These are phyloP conservation scores for Rafetus swinhoei DNA, from an alignment of 2,113 vertebrate species.

Conservation along the genomic window DNA sequence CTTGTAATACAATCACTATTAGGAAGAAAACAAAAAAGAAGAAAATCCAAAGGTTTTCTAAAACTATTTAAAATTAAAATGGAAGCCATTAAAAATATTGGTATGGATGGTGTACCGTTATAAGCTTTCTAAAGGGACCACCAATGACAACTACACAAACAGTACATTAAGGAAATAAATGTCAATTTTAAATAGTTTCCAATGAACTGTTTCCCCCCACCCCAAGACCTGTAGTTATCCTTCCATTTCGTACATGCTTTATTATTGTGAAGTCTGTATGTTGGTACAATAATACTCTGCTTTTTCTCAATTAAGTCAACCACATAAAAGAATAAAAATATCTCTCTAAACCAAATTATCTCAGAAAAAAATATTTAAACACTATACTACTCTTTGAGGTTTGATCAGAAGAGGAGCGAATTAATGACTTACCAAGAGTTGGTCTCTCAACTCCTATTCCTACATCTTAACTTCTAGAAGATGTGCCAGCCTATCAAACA, in stretches of 20 bases:
- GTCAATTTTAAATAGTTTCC: slow-evolving; percentile 18
- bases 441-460: neutral
- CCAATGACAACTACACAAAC: neutral
- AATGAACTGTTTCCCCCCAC: neutral
- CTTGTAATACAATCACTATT: neutral
- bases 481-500: neutral
- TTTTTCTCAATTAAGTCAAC: slow-evolving; percentile 11
- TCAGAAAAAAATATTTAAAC: neutral
- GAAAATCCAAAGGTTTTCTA: neutral
- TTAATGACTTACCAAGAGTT: neutral
- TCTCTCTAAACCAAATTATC: neutral
- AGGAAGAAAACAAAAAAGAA: neutral
- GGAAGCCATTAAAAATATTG: neutral
- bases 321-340: slow-evolving; percentile 43
- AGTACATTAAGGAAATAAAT: neutral
- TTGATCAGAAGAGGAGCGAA: neutral
- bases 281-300: slow-evolving; percentile 16
- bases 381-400: neutral
- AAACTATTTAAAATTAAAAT: neutral
- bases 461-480: neutral
- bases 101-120: neutral
- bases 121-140: neutral
- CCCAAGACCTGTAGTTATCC: neutral
- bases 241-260: neutral
- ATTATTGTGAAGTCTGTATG: neutral